Evolutionary conservation across 2,113 vertebrate genomes (phyloP).

Genomic region (Lophius piscatorius): DNA sequence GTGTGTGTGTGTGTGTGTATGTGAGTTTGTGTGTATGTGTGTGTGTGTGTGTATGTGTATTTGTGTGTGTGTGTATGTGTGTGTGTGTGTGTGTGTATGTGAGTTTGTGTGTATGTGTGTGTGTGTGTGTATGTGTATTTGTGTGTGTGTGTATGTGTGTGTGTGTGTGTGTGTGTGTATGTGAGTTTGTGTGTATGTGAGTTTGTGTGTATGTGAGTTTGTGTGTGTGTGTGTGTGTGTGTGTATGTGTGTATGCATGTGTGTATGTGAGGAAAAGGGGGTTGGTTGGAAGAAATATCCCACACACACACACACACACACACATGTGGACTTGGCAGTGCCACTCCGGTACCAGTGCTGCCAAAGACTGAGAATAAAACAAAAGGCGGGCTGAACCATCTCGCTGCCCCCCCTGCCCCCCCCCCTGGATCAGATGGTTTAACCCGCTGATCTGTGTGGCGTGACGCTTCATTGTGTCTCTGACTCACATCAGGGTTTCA

Average conservation of each 20-base stretch:
- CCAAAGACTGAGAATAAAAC: constrained; percentile 71
- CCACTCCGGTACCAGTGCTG: constrained; percentile 58
- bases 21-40: constrained; percentile 41
- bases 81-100: constrained; percentile 4
- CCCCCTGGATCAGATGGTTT: constrained; percentile 65
- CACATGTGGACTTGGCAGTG: constrained; percentile 66
- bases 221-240: neutral
- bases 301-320: constrained; percentile 35
- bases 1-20: constrained; percentile 26
- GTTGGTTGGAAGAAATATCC: constrained; percentile 50
- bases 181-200: too few relatives aligned
- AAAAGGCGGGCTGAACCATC: constrained; percentile 73
- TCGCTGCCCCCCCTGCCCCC: constrained; percentile 40
- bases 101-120: constrained; percentile 11
- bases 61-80: constrained; percentile 42
- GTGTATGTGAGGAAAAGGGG: constrained; percentile 19
- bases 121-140: constrained; percentile 5
- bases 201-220: too few relatives aligned
- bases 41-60: constrained; percentile 54
- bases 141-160: too few relatives aligned
- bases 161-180: neutral
- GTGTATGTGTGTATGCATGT: constrained; percentile 15
- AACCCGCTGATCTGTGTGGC: constrained; percentile 51
- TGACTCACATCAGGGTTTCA: constrained; percentile 33
- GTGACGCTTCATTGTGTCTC: constrained; percentile 49